These are phyloP conservation scores for Enteromius trimaculatus DNA, from an alignment of 2,797 vertebrate species.

Conservation along the genomic window DNA sequence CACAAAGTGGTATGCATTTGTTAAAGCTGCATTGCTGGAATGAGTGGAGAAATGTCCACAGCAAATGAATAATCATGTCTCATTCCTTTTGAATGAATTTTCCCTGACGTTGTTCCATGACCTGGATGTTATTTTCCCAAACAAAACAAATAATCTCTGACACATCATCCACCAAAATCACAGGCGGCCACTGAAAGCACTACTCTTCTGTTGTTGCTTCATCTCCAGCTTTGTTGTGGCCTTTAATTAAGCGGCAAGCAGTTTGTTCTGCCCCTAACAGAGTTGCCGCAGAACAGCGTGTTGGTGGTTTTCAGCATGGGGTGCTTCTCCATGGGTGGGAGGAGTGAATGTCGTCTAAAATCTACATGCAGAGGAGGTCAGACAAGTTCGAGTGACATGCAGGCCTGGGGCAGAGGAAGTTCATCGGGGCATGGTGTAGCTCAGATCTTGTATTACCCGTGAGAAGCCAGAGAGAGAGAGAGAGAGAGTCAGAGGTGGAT, in stretches of 20 bases:
- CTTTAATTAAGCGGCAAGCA: conserved; percentile 59
- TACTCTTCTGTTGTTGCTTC: conserved; percentile 46
- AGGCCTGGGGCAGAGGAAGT: conserved; percentile 55
- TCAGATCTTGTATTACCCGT: conserved; percentile 46
- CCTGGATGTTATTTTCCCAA: conserved; percentile 22
- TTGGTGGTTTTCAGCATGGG: conserved; percentile 50
- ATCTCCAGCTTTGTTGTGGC: conserved; percentile 35
- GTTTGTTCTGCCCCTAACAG: conserved; percentile 44
- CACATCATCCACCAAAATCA: conserved; percentile 42
- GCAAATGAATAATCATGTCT: conserved; percentile 6
- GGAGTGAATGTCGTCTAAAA: conserved; percentile 47
- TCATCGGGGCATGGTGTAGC: conserved; percentile 41
- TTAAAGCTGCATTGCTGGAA: background rate
- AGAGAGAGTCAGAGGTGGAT: conserved; percentile 40
- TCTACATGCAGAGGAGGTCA: conserved; percentile 42
- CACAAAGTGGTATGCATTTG: conserved; percentile 9
- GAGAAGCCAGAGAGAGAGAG: conserved; percentile 42
- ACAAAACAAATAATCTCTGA: conserved; percentile 40
- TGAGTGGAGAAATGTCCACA: background rate
- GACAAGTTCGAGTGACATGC: conserved; percentile 43
- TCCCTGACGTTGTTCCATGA: conserved; percentile 20
- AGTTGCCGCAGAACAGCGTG: conserved; percentile 45
- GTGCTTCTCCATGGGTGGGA: conserved; percentile 48
- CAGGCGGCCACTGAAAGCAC: conserved; percentile 45
- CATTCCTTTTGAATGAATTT: conserved; percentile 6